These are phyloP conservation scores for Lasius fuliginosus DNA, from an alignment of 2,888 invertebrate genomes.

Conservation along the genomic window DNA sequence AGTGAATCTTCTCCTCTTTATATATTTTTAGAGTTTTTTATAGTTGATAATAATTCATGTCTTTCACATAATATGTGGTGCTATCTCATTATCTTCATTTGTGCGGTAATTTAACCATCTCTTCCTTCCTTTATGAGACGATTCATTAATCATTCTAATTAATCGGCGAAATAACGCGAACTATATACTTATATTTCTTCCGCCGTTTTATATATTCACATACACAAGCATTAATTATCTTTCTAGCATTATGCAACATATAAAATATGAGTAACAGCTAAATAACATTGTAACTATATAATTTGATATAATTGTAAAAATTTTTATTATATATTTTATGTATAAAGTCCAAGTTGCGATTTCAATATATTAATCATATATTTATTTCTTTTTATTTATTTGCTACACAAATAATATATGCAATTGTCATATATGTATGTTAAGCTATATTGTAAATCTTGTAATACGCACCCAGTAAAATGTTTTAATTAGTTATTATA, in stretches of 20 bases:
- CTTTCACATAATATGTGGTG: neutral
- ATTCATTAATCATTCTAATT: conserved; percentile 51
- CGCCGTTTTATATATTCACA: neutral
- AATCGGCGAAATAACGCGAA: conserved; percentile 21
- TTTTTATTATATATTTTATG: neutral
- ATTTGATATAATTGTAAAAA: neutral
- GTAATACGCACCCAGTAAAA: neutral
- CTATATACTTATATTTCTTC: conserved; percentile 22
- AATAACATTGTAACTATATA: too few species aligned
- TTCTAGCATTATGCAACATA: neutral
- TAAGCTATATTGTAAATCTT: neutral
- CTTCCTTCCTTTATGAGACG: neutral
- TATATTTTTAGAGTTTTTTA: neutral
- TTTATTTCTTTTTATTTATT: conserved; percentile 3
- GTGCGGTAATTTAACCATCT: conserved; percentile 18
- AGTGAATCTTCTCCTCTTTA: neutral
- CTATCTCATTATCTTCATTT: conserved; percentile 22
- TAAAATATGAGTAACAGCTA: neutral
- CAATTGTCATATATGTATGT: neutral
- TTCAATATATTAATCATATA: neutral
- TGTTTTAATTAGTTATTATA: conserved; percentile 6
- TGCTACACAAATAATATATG: neutral
- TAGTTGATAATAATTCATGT: conserved; percentile 22
- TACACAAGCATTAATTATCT: neutral
- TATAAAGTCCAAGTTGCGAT: neutral